Evolutionary conservation across 2,888 invertebrate species (phyloP), one percentile per base, ranked within the genome.

Genomic region (Cyclophora punctaria): DNA sequence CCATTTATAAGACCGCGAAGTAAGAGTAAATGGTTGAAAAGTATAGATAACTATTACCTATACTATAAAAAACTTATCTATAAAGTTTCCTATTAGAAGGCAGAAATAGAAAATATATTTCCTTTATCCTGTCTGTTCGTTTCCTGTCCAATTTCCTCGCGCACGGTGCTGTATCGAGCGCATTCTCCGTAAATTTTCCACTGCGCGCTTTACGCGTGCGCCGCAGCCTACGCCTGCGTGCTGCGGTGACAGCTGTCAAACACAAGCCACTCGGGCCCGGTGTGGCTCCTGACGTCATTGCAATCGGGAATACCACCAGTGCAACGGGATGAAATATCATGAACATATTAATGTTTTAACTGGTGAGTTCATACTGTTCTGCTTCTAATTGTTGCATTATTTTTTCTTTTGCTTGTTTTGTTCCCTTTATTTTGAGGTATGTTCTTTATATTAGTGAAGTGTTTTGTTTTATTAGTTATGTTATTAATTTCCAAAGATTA

Each of bases 201-300:
- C 50, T 52, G 52, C 46, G 37, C 46, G 46, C 40, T 46, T 6
- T 35, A 61, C 83, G 83, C 84, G 76, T 75, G 85, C 78, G 72
- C 34, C 57, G 55, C 20, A 2, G 6, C 47, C 33, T 50, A 45
- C 58, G 55, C 78, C 67, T 78, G 80, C 78, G 80, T 75, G 50
- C 41, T 46, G 34, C 35, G 43, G 44, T 79, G 78, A 78, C 83
- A 79, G 61, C 75, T 83, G 86, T 83, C 84, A 84, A 73, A 80
- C 64, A 64, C 75, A 71, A 62, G 65, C 73, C 62, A 60, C 64
- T 64, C 58, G 57, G 63, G 64, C 62, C 57, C 59, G 63, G 61
- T 55, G 64, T 55, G 56, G 64, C 59, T 66, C 65, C 71, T 73
- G 81, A 82, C 82, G 82, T 83, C 81, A 80, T 67, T 65, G 61